Conservation (phyloP, 1,140 invertebrate genomes). For the Saccostrea glomerata region DNA sequence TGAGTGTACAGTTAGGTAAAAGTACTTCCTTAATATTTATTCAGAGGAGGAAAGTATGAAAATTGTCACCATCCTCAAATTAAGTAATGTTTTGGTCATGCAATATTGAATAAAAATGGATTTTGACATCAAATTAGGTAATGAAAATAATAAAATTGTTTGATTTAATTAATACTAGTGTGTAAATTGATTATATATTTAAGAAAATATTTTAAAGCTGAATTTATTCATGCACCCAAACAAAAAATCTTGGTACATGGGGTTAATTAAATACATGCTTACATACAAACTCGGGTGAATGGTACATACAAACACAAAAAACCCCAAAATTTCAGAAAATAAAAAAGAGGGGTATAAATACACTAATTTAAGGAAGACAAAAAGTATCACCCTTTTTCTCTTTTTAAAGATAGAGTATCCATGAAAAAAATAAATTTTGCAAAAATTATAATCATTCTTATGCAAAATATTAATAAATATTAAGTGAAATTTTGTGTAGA, state of each 20-base stretch:
- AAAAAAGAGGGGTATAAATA: too few relatives aligned
- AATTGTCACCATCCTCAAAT: not conserved
- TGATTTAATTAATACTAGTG: not conserved
- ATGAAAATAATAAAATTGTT: not conserved
- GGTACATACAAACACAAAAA: too few relatives aligned
- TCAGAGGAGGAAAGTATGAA: not conserved
- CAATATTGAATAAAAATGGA: not conserved
- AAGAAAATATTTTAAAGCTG: too few relatives aligned
- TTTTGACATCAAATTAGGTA: not conserved
- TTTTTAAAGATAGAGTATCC: not conserved
- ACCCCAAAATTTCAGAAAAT: too few relatives aligned
- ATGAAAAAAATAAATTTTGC: not conserved
- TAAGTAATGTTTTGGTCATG: not conserved
- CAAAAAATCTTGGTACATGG: too few relatives aligned
- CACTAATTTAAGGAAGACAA: too few relatives aligned
- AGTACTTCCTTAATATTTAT: not conserved
- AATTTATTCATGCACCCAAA: too few relatives aligned
- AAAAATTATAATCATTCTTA: not conserved
- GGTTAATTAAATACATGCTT: too few relatives aligned
- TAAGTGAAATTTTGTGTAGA: not conserved
- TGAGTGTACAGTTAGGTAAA: not conserved
- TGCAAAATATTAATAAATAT: conserved; percentile 1
- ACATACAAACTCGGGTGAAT: too few relatives aligned
- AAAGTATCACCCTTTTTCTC: too few relatives aligned
- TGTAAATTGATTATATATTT: too few relatives aligned